Evolutionary conservation across 2,113 vertebrate species (phyloP).

Genomic region (Orientallactaga bullata): DNA sequence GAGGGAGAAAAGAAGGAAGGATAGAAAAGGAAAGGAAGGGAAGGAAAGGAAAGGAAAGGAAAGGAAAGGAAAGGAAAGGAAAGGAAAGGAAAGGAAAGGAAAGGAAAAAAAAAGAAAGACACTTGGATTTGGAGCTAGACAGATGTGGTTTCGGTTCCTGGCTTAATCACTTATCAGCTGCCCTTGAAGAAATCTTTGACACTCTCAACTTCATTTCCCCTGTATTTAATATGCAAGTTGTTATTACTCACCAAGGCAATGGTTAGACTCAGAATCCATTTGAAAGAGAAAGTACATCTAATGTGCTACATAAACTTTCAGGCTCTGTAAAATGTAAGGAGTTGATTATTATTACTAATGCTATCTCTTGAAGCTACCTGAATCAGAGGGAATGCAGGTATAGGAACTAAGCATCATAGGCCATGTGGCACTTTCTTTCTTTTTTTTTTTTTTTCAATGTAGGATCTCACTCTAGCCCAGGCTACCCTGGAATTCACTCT

Average conservation of each 20-base stretch:
- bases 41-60: no score
- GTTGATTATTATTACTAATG: background rate
- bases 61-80: no score
- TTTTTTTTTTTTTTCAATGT: no score
- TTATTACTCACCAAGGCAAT: slow-evolving; percentile 43
- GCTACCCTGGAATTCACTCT: no score
- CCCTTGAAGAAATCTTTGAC: slow-evolving; percentile 48
- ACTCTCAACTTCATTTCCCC: slow-evolving; percentile 52
- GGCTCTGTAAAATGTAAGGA: slow-evolving; percentile 32
- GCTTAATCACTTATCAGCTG: background rate
- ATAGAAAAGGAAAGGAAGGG: no score
- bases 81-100: no score
- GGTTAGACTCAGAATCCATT: slow-evolving; percentile 62
- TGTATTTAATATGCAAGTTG: slow-evolving; percentile 56
- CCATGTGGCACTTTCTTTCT: no score
- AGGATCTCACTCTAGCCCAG: no score
- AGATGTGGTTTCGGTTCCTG: background rate
- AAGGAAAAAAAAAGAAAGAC: background rate
- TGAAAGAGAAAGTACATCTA: slow-evolving; percentile 56
- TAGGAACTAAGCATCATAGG: background rate
- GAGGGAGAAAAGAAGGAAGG: no score
- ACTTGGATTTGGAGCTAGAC: slow-evolving; percentile 19
- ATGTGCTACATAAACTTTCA: slow-evolving; percentile 45
- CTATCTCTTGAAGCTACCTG: background rate
- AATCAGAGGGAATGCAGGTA: background rate